phyloP scores from a whole-genome alignment of 2,113 vertebrate species.

The Saguinus midas region DNA sequence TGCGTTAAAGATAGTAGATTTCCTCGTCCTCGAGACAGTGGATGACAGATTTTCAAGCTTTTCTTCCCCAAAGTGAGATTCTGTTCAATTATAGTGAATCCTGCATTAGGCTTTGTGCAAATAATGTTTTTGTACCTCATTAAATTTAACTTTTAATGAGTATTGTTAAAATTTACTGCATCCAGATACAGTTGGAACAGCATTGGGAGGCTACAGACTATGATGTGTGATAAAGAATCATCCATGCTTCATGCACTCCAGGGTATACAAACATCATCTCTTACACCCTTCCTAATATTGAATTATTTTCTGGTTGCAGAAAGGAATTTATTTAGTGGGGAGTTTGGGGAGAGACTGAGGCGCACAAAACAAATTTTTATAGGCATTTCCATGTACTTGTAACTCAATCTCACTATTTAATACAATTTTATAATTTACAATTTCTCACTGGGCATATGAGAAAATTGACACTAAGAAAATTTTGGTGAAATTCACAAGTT shows the following conservation, averaged over 20 bases:
- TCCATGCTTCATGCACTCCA: too few species aligned
- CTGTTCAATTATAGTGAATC: not conserved
- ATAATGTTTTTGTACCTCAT: not conserved
- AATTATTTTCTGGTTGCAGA: not conserved
- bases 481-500: not conserved
- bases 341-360: not conserved
- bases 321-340: not conserved
- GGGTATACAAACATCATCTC: not conserved
- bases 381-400: fast-evolving
- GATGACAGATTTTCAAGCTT: not conserved
- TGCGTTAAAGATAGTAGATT: not conserved
- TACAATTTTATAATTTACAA: not conserved
- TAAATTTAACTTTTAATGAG: not conserved
- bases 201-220: not conserved
- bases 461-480: not conserved
- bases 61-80: not conserved
- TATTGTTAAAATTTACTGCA: not conserved
- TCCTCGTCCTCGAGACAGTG: not conserved
- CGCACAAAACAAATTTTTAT: not conserved
- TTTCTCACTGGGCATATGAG: not conserved
- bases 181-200: not conserved
- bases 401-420: not conserved
- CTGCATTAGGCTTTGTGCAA: not conserved
- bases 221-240: not conserved
- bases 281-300: too few species aligned